These are phyloP conservation scores for Periophthalmus magnuspinnatus DNA, from an alignment of 2,797 vertebrate genomes.

Conservation along the genomic window DNA sequence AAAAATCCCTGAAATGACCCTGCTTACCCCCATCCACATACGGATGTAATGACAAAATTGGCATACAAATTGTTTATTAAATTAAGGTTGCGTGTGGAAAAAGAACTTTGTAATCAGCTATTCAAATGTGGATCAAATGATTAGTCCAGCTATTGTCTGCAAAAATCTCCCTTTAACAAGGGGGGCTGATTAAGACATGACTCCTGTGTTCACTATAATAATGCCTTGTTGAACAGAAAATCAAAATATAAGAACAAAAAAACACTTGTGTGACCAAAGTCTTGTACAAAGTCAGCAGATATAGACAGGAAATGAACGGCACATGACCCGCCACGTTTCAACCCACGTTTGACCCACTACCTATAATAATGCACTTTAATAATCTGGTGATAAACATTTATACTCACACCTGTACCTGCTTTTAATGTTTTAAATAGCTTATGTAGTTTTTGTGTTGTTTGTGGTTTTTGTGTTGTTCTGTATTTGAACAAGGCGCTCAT, in stretches of 20 bases:
- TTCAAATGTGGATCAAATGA: slow-evolving; percentile 22
- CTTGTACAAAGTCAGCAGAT: too few relatives aligned
- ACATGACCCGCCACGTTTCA: too few relatives aligned
- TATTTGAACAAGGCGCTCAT: too few relatives aligned
- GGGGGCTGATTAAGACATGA: slow-evolving; percentile 27
- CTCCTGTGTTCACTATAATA: slow-evolving; percentile 16
- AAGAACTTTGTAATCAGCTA: slow-evolving; percentile 9
- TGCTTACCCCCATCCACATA: background rate
- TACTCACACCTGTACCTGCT: too few relatives aligned
- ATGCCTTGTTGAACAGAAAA: slow-evolving; percentile 14
- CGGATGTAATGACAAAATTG: slow-evolving; percentile 7
- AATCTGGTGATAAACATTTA: too few relatives aligned
- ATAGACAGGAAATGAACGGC: too few relatives aligned
- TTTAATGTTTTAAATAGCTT: too few relatives aligned
- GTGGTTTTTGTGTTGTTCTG: too few relatives aligned
- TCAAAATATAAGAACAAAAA: background rate
- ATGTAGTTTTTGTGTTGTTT: too few relatives aligned
- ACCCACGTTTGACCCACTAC: too few relatives aligned
- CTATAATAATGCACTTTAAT: too few relatives aligned
- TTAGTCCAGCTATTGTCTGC: slow-evolving; percentile 16
- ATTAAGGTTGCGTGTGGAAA: background rate
- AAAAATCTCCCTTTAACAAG: slow-evolving; percentile 11
- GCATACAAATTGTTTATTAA: background rate
- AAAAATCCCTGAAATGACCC: slow-evolving; percentile 11
- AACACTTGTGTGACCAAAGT: background rate